Conservation (phyloP, 2,113 vertebrate species). For the Cryptotis parvus region DNA sequence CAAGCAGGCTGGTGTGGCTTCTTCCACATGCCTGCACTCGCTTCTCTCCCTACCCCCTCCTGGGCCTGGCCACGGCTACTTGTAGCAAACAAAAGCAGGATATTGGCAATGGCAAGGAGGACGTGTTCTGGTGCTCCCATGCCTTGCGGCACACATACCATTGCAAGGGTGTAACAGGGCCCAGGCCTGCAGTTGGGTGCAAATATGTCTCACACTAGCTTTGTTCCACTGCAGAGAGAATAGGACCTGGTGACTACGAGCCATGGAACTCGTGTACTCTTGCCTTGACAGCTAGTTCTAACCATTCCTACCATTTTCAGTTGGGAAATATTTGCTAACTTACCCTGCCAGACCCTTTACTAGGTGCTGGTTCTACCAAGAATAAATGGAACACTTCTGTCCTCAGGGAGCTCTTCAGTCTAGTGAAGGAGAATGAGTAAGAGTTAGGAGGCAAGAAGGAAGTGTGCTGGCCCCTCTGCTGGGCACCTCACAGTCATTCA, state of each 20-base stretch:
- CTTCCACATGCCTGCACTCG: conserved; percentile 80
- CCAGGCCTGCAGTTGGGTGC: conserved; percentile 64
- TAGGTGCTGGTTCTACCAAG: neutral
- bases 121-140: conserved; percentile 62
- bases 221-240: conserved; percentile 15
- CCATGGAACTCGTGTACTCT: neutral
- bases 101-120: conserved; percentile 79
- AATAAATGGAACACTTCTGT: neutral
- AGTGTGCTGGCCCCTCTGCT: neutral
- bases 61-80: conserved; percentile 66
- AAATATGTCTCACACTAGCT: neutral
- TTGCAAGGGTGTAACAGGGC: conserved; percentile 70
- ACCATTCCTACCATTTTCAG: neutral
- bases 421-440: neutral
- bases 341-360: neutral
- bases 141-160: conserved; percentile 79
- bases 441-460: neutral
- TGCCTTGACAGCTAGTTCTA: neutral
- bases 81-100: conserved; percentile 79
- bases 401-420: neutral
- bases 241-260: neutral
- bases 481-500: neutral
- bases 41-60: conserved; percentile 73
- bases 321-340: conserved; percentile 5
- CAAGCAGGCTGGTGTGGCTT: conserved; percentile 72